Evolutionary conservation across 2,113 vertebrate species (phyloP), one percentile per base, ranked within the genome.

Genomic region (Nothoprocta pentlandii): DNA sequence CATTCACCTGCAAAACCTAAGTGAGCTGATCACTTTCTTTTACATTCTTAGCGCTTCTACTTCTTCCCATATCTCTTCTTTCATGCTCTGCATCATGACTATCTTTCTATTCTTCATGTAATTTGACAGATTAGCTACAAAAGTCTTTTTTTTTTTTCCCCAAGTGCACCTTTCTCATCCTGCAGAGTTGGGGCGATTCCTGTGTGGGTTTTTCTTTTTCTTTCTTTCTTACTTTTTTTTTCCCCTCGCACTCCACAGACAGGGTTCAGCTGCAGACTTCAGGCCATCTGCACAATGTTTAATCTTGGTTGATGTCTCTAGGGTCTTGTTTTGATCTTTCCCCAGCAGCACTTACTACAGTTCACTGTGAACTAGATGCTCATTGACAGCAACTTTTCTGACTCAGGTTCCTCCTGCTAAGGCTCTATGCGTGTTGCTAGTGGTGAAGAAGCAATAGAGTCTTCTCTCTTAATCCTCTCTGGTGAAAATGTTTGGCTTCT

Each of bases 401-500:
- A 63, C 32, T 81, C 86, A 42, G 1, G 1, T 77, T 88, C 12
- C 51, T 90, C 21, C 54, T 41, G 22, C 64, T 32, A 86, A 8
- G 54, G 16, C 1, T 0, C 51, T 4, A 3, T 14, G 70, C n/a
- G n/a, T 49, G 46, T 44, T 89, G 85, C 81, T 62, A 30, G 44
- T 1, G 7, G 25, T 69, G 30, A n/a, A 75, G 68, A 89, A 73
- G 41, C 87, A 67, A 83, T 0, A 0, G 30, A 77, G 80, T 47
- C 61, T 93, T 75, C 67, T 81, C 67, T 81, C 39, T 61, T 90
- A 71, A 94, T 93, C 32, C 23, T 75, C 36, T 49, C 61, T 61
- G 64, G 90, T 73, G 78, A 80, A 21, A 16, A 81, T 41, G 28
- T 56, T 96, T 89, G 53, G 61, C 77, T 95, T 92, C 80, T 89